phyloP scores from a whole-genome alignment of 2,888 invertebrate species.

The Tethea ocularis region DNA sequence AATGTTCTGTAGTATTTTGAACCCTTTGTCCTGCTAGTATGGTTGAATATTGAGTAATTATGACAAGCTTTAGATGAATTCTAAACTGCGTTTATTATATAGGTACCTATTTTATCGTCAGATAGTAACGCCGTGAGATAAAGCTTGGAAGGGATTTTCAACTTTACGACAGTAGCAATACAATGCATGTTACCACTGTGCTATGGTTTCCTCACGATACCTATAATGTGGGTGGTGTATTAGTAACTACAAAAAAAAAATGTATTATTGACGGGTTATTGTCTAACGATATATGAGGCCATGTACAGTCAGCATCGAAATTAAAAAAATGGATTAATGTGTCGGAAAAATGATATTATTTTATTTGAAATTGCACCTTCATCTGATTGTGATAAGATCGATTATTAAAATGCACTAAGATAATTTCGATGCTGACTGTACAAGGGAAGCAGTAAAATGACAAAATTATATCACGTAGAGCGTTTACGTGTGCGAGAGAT shows the following conservation, averaged over 20 bases:
- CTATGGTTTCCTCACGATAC: too few relatives aligned
- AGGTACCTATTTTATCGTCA: not conserved
- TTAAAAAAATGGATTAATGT: too few relatives aligned
- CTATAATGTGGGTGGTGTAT: too few relatives aligned
- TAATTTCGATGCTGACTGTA: not conserved
- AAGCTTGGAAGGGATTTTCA: not conserved
- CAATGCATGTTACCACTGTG: too few relatives aligned
- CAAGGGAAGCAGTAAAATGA: constrained; percentile 1
- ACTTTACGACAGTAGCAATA: too few relatives aligned
- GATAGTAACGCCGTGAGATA: not conserved
- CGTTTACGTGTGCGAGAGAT: not conserved
- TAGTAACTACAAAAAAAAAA: too few relatives aligned
- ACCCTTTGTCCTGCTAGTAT: constrained; percentile 6
- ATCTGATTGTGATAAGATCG: too few relatives aligned
- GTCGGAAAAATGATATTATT: too few relatives aligned
- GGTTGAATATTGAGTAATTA: not conserved
- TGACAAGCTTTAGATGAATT: not conserved
- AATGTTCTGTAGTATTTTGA: constrained; percentile 5
- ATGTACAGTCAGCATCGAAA: not conserved
- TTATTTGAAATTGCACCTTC: too few relatives aligned
- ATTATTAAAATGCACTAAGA: too few relatives aligned
- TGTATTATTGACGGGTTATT: not conserved
- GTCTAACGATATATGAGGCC: not conserved
- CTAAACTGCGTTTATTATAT: not conserved
- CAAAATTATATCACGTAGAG: not conserved